phyloP scores from a whole-genome alignment of 2,113 vertebrate species.

The Fulmarus glacialis region DNA sequence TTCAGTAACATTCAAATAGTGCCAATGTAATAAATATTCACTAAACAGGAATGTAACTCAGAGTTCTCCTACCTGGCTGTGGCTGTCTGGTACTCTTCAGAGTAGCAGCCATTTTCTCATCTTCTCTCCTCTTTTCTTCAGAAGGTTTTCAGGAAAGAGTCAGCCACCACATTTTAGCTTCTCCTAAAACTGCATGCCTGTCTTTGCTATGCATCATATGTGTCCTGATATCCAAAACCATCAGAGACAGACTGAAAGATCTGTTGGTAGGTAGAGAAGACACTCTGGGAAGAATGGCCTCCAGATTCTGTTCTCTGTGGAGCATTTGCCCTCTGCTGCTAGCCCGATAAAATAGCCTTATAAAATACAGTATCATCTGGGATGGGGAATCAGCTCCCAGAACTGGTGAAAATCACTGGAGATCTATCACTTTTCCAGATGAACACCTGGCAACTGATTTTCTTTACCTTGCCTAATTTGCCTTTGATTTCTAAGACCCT shows the following conservation, averaged over 20 bases:
- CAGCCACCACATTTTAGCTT: background rate
- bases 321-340: background rate
- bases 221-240: background rate
- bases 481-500: conserved; percentile 34
- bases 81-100: background rate
- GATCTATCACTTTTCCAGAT: background rate
- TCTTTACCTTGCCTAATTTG: conserved; percentile 13
- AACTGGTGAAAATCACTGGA: background rate
- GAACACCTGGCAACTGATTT: conserved; percentile 15
- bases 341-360: background rate
- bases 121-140: background rate
- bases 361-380: background rate
- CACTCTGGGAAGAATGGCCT: background rate
- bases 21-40: background rate
- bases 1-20: background rate
- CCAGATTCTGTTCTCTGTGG: background rate
- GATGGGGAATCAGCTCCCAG: background rate
- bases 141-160: background rate
- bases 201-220: background rate
- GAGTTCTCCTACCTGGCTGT: conserved; percentile 49
- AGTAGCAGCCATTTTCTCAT: background rate
- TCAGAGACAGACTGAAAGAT: background rate
- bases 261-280: background rate
- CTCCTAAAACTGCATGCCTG: background rate
- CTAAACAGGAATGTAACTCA: background rate